Conservation (phyloP, 2,888 invertebrate species). For the Crocallis elinguaria region DNA sequence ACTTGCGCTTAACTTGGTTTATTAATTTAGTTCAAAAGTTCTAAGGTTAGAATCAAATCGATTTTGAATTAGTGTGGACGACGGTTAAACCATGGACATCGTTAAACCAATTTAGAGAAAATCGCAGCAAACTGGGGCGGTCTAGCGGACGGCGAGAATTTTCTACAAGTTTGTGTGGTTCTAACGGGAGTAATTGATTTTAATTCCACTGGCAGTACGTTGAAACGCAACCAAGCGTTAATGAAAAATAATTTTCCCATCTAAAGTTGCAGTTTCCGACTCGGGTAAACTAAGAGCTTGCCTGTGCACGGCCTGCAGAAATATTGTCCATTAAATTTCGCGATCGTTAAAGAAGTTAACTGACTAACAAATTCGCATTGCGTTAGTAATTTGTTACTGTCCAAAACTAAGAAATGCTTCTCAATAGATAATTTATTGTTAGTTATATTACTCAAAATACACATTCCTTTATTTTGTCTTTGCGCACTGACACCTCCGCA, state of each 20-base stretch:
- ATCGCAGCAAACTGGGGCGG: slow-evolving; percentile 49
- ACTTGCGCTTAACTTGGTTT: neutral
- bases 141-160: slow-evolving; percentile 46
- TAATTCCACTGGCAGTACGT: slow-evolving; percentile 70
- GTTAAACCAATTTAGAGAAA: slow-evolving; percentile 52
- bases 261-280: slow-evolving; percentile 65
- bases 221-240: slow-evolving; percentile 69
- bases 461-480: too few relatives aligned
- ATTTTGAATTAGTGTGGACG: slow-evolving; percentile 40
- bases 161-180: slow-evolving; percentile 66
- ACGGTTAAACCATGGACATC: slow-evolving; percentile 41
- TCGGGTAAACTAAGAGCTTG: slow-evolving; percentile 42
- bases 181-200: slow-evolving; percentile 74
- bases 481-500: too few relatives aligned
- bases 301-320: slow-evolving; percentile 44
- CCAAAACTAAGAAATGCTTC: too few relatives aligned
- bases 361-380: slow-evolving; percentile 43
- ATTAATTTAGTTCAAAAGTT: slow-evolving; percentile 3
- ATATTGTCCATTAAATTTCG: slow-evolving; percentile 63
- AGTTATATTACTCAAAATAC: too few relatives aligned
- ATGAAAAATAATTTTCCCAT: slow-evolving; percentile 78
- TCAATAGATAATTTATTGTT: too few relatives aligned
- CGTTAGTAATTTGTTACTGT: slow-evolving; percentile 26
- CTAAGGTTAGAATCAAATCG: slow-evolving; percentile 29
- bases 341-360: slow-evolving; percentile 41